Evolutionary conservation across 2,888 invertebrate genomes (phyloP), one percentile per base, ranked within the genome.

Genomic region (Ophonus ardosiacus): DNA sequence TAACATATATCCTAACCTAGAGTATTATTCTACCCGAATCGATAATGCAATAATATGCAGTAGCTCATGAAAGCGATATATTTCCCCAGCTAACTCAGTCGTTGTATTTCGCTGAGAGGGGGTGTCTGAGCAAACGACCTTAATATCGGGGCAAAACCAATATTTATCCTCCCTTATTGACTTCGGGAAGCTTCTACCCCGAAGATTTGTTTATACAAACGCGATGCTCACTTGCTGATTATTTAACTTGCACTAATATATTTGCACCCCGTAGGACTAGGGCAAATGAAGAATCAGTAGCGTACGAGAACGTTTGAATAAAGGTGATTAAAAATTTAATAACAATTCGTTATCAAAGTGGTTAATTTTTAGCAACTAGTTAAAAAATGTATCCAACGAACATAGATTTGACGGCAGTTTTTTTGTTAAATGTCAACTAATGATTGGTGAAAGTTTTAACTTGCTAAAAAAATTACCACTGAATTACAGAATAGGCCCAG

Each of bases 101-200:
- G 31, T 68, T 51, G 24, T 24, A 68, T 15, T 10, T 40, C n/a
- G 40, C 71, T 1, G 7, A 51, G 18, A 40, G 57, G 78, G 31
- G 31, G 78, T 78, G 78, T 56, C 57, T 57, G 56, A 57, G 78
- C 78, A 57, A 78, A 78, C 57, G 61, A 61, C 80, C 61, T 78
- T 40, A 61, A 80, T 80, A 61, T 80, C 56, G 43, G 63, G 61
- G 59, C 17, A 40, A 40, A 61, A 82, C 57, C 74, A 82, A 82
- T 82, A 82, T 82, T 82, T 82, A 82, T 82, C 57, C 38, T 71
- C 38, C 57, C 38, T 71, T 82, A 82, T 82, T 82, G 82, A 81
- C 68, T 68, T 81, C 59, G 57, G 31, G 71, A 82, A 74, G 71
- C 71, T 51, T 7, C 56, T 56, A 24, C 68, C 68, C 81, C 81